Conservation (phyloP, 1,140 invertebrate genomes). For the Brachionus rotundiformis region DNA sequence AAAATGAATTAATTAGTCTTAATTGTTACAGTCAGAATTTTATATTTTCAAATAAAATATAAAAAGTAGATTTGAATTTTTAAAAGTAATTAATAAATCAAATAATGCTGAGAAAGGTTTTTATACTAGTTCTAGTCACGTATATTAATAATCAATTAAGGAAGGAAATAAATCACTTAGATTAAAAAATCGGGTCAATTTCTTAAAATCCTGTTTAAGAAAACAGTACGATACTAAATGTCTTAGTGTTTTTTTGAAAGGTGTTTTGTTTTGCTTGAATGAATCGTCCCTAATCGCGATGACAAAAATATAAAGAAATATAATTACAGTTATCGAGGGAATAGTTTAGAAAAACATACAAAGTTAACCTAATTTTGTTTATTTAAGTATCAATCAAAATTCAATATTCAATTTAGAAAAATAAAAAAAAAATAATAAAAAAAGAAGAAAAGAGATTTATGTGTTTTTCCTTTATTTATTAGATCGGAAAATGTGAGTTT, state of each 20-base stretch:
- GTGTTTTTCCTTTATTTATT: neutral
- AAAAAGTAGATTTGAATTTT: neutral
- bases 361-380: constrained; percentile 12
- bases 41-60: too few relatives aligned
- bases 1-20: constrained; percentile 8
- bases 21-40: neutral
- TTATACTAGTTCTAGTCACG: constrained; percentile 10
- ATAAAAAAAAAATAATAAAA: neutral
- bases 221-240: neutral
- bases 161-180: constrained; percentile 21
- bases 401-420: constrained; percentile 2
- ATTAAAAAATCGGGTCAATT: constrained; percentile 5
- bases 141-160: constrained; percentile 29
- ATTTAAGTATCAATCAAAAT: constrained; percentile 6
- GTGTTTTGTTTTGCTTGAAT: neutral
- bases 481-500: neutral
- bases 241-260: neutral
- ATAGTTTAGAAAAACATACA: constrained; percentile 12
- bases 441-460: neutral
- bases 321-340: constrained; percentile 5
- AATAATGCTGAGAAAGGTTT: neutral
- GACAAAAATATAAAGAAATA: neutral
- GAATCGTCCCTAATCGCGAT: constrained; percentile 5
- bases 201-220: constrained; percentile 21
- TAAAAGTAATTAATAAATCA: neutral